Percentiles rank a stretch among this genome's conserved stretches.
Conservation (phyloP, 2,888 invertebrate species). For the Byasa hedistus region DNA sequence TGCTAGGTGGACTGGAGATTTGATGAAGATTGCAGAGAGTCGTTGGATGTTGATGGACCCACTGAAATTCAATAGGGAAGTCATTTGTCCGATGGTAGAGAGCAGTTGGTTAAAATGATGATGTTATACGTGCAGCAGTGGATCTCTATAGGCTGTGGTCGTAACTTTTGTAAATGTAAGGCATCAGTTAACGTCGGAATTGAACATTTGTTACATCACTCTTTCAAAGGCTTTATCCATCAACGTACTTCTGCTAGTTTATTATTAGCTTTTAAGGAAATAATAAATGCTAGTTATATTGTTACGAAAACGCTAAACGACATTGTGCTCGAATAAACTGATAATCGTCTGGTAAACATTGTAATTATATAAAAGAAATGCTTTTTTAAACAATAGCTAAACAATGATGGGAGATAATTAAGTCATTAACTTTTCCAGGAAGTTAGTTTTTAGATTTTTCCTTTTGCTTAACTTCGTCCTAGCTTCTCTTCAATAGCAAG, state of each 20-base stretch:
- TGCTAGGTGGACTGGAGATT: too few species aligned
- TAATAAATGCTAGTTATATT: not conserved
- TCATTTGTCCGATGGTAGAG: too few species aligned
- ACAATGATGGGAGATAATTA: not conserved
- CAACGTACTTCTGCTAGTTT: not conserved
- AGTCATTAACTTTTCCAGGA: constrained; percentile 7
- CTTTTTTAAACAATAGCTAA: not conserved
- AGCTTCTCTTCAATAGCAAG: constrained; percentile 4
- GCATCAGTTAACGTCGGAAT: too few species aligned
- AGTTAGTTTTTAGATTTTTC: constrained; percentile 9
- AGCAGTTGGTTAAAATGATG: too few species aligned
- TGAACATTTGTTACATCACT: not conserved
- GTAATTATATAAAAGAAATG: not conserved
- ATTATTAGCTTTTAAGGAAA: not conserved
- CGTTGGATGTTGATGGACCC: too few species aligned
- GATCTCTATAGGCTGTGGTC: too few species aligned
- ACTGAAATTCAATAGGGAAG: too few species aligned
- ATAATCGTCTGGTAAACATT: not conserved
- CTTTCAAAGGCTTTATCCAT: not conserved
- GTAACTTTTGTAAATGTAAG: too few species aligned
- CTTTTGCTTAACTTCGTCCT: constrained; percentile 2
- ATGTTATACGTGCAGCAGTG: too few species aligned
- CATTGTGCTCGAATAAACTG: not conserved
- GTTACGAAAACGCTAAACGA: not conserved
- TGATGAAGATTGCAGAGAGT: too few species aligned